Base-by-base conservation (phyloP, 1,140 invertebrate species). In the Drosophila malerkotliana region DNA sequence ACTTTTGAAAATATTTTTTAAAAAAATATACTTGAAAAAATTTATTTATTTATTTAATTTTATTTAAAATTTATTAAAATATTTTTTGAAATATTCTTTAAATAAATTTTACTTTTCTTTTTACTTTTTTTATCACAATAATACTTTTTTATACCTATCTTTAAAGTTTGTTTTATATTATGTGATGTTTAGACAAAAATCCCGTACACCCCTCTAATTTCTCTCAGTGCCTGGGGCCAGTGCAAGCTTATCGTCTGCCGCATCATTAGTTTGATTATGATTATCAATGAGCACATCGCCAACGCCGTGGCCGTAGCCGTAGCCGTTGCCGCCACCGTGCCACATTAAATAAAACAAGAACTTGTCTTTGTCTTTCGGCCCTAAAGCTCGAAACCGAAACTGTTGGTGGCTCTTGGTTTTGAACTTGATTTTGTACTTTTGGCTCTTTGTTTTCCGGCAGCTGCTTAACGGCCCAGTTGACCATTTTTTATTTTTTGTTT, bases 231-330 rank as follows among this genome's bases (percentile, higher is more conserved):
- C 45, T 28, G n/a, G 15, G 34, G 32, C 24, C 51, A 44, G 47
- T 45, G 10, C n/a, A 10, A 73, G 75, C 79, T 88, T 87, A 88
- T 89, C 84, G 68, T 76, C 83, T 69, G 79, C 72, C 67, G 83
- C 84, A 77, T 88, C 84, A 88, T 88, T 89, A 89, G 83, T 84
- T 89, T 88, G 83, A 88, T 88, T 88, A 89, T 88, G 79, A 83
- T 88, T 88, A 88, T 88, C 83, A 89, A 88, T 88, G 84, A 79
- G 79, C 79, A 88, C 83, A 89, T 83, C 72, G 77, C 68, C 63
- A 68, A 49, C 60, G 68, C 51, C 45, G 54, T 28, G 12, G 49
- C 47, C 26, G 10, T 63, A 0, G 28, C 28, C 83, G 83, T 79
- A 67, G 77, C 64, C 63, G 63, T 45, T 53, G 68, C 47, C 39